These are phyloP conservation scores for Tetheella fluctuosa DNA, from an alignment of 2,888 invertebrate species.

Conservation along the genomic window DNA sequence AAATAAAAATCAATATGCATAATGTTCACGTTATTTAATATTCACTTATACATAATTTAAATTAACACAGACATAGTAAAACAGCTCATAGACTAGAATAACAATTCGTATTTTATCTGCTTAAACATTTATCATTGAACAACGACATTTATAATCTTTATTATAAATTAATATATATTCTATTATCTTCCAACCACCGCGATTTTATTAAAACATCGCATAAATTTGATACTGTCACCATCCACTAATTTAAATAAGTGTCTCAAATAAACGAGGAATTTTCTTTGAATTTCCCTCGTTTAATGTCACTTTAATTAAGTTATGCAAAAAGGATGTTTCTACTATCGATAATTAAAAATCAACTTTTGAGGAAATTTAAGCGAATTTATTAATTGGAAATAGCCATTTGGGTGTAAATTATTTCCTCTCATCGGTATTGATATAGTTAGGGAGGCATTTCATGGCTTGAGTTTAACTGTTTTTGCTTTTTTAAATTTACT, in stretches of 20 bases:
- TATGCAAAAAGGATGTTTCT: not conserved
- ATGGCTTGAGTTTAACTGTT: no score
- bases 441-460: no score
- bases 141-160: slow-evolving; percentile 64
- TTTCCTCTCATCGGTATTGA: not conserved
- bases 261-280: not conserved
- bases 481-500: no score
- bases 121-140: slow-evolving; percentile 72
- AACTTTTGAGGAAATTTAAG: not conserved
- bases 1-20: not conserved
- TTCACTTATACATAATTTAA: slow-evolving; percentile 29
- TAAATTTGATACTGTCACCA: slow-evolving; percentile 30
- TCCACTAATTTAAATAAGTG: slow-evolving; percentile 16
- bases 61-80: slow-evolving; percentile 70
- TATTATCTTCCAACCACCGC: slow-evolving; percentile 24
- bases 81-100: slow-evolving; percentile 79
- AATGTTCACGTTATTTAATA: not conserved
- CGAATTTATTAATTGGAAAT: slow-evolving; percentile 3
- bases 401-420: not conserved
- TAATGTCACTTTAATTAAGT: not conserved
- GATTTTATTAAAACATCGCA: slow-evolving; percentile 22
- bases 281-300: not conserved
- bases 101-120: slow-evolving; percentile 67
- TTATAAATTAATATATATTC: slow-evolving; percentile 25
- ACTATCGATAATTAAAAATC: not conserved